Percentiles rank a stretch among this genome's conserved stretches.
Conservation (phyloP, 1,140 invertebrate species). For the Microplitis demolitor region DNA sequence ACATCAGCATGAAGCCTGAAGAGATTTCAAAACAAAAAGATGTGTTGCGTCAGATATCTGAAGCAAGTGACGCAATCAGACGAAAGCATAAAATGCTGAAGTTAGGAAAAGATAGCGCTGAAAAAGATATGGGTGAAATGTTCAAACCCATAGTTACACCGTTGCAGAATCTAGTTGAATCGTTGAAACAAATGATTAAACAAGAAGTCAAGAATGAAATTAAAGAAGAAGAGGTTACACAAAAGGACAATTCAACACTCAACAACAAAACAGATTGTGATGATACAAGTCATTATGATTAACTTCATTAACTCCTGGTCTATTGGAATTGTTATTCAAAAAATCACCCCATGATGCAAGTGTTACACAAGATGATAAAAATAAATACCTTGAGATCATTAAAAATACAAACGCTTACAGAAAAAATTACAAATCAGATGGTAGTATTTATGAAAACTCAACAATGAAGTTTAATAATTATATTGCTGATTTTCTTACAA, state of each 20-base stretch:
- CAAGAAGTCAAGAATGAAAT: too few species aligned
- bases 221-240: too few species aligned
- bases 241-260: too few species aligned
- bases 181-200: too few species aligned
- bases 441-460: too few species aligned
- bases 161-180: background rate
- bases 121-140: slow-evolving; percentile 11
- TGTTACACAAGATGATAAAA: background rate
- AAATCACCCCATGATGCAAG: background rate
- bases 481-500: too few species aligned
- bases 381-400: slow-evolving; percentile 5
- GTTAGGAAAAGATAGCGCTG: slow-evolving; percentile 1
- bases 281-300: too few species aligned
- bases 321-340: slow-evolving; percentile 4
- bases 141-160: slow-evolving; percentile 20
- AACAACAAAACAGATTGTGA: too few species aligned
- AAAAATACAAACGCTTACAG: background rate
- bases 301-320: background rate
- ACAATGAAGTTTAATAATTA: too few species aligned
- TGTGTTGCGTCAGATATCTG: slow-evolving; percentile 23
- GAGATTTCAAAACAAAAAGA: slow-evolving; percentile 12
- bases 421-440: too few species aligned
- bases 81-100: slow-evolving; percentile 29
- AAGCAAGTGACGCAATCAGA: slow-evolving; percentile 29
- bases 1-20: slow-evolving; percentile 11